Evolutionary conservation across 2,888 invertebrate species (phyloP).

Genomic region (Sisyra terminalis): DNA sequence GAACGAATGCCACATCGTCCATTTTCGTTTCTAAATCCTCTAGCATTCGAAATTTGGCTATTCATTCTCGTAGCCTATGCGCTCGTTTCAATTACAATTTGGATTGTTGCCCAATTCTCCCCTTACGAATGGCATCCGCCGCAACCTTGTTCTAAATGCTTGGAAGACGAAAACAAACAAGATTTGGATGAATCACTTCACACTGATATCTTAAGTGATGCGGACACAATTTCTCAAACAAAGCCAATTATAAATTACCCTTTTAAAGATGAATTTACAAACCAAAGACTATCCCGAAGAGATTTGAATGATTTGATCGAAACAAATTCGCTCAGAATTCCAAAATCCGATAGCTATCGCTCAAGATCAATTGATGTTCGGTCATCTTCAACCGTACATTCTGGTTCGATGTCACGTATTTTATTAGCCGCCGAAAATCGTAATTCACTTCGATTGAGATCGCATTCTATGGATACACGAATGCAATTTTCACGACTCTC

Average conservation of each 20-base stretch:
- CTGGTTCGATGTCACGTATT: too few species aligned
- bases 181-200: constrained; percentile 11
- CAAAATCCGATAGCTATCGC: not conserved
- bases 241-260: not conserved
- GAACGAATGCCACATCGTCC: constrained; percentile 49
- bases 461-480: too few species aligned
- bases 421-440: too few species aligned
- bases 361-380: constrained; percentile 2
- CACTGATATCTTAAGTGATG: not conserved
- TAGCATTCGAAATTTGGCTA: constrained; percentile 74
- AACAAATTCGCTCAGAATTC: not conserved
- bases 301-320: not conserved
- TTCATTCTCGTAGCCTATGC: constrained; percentile 64
- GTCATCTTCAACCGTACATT: not conserved
- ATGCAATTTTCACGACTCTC: too few species aligned
- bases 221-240: not conserved
- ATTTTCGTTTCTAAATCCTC: constrained; percentile 74
- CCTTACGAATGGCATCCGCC: constrained; percentile 66
- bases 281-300: not conserved
- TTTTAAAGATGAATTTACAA: not conserved
- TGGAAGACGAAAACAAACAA: constrained; percentile 15
- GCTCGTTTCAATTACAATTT: constrained; percentile 62
- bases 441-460: too few species aligned
- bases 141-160: constrained; percentile 36
- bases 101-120: constrained; percentile 71